Evolutionary conservation across 2,888 invertebrate species (phyloP), one percentile per base, ranked within the genome.

Genomic region (Tridacna gigas): DNA sequence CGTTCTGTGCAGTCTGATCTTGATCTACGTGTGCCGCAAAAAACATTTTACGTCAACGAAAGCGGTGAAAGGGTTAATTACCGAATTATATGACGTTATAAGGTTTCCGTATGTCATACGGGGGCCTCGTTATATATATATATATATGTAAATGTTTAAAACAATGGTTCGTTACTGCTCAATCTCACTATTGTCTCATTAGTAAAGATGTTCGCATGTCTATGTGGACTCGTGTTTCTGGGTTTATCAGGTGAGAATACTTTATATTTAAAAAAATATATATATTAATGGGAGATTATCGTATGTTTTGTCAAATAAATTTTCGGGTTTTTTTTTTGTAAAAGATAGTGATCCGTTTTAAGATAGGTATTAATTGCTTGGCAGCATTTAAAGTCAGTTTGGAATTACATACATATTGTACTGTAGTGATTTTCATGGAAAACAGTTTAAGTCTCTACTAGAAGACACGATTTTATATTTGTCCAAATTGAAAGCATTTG

Each of bases 11-110:
- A 37, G 37, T 4, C 37, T 37, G 37, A 37, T 37, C 37, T 37
- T 37, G 37, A 37, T 37, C 37, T 37, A 37, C 37, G 37, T 7
- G 2, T 4, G 37, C 7, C 37, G 37, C 37, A 2, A 37, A 37
- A 2, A 37, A 4, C 37, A 37, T 37, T 2, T 37, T 4, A 37
- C 37, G 37, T 37, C 7, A 7, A 37, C 37, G 37, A 4, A 37
- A 56, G 9, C 56, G n/a, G 3, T 22, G 25, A 22, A 67, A 20
- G n/a, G 45, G 28, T 67, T 67, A 67, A 67, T 67, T 67, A 45
- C 67, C n/a, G 37, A 67, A 37, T 67, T 11, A 67, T 67, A 67
- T 67, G 67, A 67, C 67, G 67, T 67, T 67, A n/a, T 67, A 20
- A 67, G 45, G 20, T 11, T n/a, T 45, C 12, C n/a, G 37, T n/a